Base-by-base conservation (phyloP, 2,797 vertebrate genomes). In the Dallia pectoralis region DNA sequence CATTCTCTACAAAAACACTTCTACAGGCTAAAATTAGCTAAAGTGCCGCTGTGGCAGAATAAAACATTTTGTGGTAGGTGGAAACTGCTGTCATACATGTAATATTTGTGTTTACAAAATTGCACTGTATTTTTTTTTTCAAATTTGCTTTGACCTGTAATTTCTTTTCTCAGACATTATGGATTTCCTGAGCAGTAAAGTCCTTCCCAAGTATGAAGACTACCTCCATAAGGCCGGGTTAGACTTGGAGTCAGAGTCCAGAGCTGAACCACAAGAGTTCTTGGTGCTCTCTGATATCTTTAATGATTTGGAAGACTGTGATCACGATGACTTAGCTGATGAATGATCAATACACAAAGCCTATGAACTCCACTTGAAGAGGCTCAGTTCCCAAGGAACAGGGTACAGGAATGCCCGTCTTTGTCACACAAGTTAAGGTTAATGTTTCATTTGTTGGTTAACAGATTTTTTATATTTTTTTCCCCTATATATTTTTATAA, bases 281-380 rank as follows among this genome's bases (percentile, higher is more conserved):
- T 48, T 70, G 66, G 16, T 78, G 87, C 86, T 72, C 67, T 29
- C 81, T 68, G 25, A 87, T 78, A 69, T 88, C 80, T 25, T 16
- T 68, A 18, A 73, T 67, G 2, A 77, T 72, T 22, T 75, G 36
- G 12, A 87, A 81, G 59, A 86, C 78, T 11, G 22, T 12, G 40
- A 80, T 73, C 81, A 79, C 73, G 86, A 67, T 70, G 85, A 63
- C 78, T 69, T 84, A 77, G 84, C 15, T 82, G 83, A 32, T 87
- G 68, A 40, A 75, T n/a, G n/a, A n/a, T n/a, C n/a, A n/a, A 59
- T 51, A 51, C 49, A 59, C 22, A 59, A 56, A 56, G 53, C 53
- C 22, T 25, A 1, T 59, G 53, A 22, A 59, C 22, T 22, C 25
- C 11, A 22, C 53, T 59, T 11, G n/a, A 53, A 7, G 47, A 14